Evolutionary conservation across 2,113 vertebrate genomes (phyloP), one percentile per base, ranked within the genome.

Genomic region (Dermatemys mawii): DNA sequence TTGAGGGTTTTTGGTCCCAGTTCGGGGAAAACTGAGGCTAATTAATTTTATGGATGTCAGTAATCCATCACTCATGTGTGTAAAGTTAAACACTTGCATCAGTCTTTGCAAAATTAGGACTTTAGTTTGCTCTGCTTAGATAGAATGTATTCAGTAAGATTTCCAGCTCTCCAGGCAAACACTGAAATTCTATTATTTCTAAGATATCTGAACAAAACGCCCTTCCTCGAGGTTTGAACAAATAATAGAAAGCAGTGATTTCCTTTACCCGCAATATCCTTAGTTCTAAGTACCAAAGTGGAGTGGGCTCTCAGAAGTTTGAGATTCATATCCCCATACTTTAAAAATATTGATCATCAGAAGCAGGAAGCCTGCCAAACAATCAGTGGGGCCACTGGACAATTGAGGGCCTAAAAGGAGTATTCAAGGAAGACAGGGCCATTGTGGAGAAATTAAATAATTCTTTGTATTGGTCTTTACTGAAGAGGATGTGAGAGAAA

Each of bases 21-120:
- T 38, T 84, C 5, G 50, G 81, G n/a, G 38, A 46, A 60, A 16
- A 75, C 2, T 3, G 73, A 81, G 0, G 3, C 6, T 8, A 0
- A 1, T 46, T 32, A 81, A 24, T 32, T 38, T 38, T 46, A 51
- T 26, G 60, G 51, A 38, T 51, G 22, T 38, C 80, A 81, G 51
- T 10, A 1, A 1, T 51, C 55, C 67, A 78, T 83, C 35, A 54
- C 67, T 26, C 75, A 84, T 84, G 60, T 75, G 38, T 13, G 24
- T 46, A 4, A 46, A 81, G 48, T 48, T 81, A 53, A 38, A 29
- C 14, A 4, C 81, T 63, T 92, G 63, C 14, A 1, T 49, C 49
- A 79, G 13, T 48, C 29, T 80, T 26, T 48, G n/a, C 35, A 76
- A 35, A 17, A 53, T 38, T 10, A 81, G 88, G 26, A 35, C 38